These are phyloP conservation scores for Gymnoscopelus microlampas DNA, from an alignment of 2,797 vertebrate species.

Conservation along the genomic window DNA sequence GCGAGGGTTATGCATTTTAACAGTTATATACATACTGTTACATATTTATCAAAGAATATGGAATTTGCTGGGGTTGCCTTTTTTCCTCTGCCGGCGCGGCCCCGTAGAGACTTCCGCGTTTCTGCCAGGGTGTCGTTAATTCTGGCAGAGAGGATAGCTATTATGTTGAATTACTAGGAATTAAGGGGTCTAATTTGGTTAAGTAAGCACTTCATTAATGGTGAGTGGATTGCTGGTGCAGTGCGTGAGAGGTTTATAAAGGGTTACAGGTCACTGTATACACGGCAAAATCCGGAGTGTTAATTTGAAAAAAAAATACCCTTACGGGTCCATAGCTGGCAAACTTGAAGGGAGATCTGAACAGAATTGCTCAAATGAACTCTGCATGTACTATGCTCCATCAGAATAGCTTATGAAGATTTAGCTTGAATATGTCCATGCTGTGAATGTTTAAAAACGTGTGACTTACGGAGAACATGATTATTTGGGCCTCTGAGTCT, in stretches of 20 bases:
- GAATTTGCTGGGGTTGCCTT: conserved; percentile 81
- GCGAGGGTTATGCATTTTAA: conserved; percentile 87
- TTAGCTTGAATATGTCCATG: conserved; percentile 4
- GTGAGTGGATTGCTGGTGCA: conserved; percentile 66
- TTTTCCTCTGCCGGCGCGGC: conserved; percentile 57
- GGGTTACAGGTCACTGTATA: conserved; percentile 22
- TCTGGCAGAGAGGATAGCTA: conserved; percentile 81
- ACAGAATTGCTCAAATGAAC: conserved; percentile 42
- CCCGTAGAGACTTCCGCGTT: conserved; percentile 76
- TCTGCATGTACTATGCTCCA: not conserved
- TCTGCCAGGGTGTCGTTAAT: conserved; percentile 81
- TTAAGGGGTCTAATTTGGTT: conserved; percentile 84
- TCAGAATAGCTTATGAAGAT: conserved; percentile 21
- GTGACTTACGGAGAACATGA: conserved; percentile 27
- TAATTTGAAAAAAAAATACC: no score
- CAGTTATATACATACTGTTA: conserved; percentile 86
- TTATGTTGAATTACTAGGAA: conserved; percentile 88
- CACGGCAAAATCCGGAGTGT: no score
- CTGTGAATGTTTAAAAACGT: conserved; percentile 17
- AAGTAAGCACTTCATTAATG: conserved; percentile 88
- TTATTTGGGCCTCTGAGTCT: conserved; percentile 28
- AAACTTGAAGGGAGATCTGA: conserved; percentile 32
- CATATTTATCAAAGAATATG: conserved; percentile 83
- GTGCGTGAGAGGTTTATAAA: conserved; percentile 63
- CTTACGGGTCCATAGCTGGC: conserved; percentile 30